Percentiles rank a stretch among this genome's conserved stretches.
Conservation (phyloP, 2,888 invertebrate species). For the Apomyelois bistriatella region DNA sequence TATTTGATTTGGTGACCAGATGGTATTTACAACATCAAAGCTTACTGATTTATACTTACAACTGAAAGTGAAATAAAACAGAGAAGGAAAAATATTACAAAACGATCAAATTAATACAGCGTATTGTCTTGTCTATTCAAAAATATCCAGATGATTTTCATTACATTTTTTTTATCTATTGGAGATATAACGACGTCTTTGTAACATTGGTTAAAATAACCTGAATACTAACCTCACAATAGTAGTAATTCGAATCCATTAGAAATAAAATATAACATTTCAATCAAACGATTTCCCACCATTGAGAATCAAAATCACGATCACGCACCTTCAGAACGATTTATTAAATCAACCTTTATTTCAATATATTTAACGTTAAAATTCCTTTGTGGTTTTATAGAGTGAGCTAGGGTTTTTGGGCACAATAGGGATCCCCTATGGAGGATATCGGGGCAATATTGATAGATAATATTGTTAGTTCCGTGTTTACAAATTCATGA, state of each 20-base stretch:
- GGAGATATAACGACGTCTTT: not conserved
- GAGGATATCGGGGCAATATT: conserved; percentile 62
- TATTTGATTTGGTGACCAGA: not conserved
- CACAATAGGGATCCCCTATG: conserved; percentile 48
- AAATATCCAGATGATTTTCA: no score
- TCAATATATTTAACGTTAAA: conserved; percentile 13
- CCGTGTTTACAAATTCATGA: conserved; percentile 36
- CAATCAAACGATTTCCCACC: conserved; percentile 42
- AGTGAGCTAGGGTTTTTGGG: conserved; percentile 23
- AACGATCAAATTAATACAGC: no score
- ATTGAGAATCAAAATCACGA: conserved; percentile 54
- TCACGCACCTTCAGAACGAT: conserved; percentile 42
- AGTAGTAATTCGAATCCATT: conserved; percentile 18
- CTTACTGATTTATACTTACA: no score
- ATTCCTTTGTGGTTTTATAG: conserved; percentile 5
- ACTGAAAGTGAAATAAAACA: no score
- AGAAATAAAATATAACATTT: conserved; percentile 23
- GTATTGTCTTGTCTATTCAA: no score
- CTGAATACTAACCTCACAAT: conserved; percentile 13
- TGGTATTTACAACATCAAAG: no score
- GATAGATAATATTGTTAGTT: conserved; percentile 72
- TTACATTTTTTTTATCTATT: no score
- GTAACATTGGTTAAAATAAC: conserved; percentile 3
- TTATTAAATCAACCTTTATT: conserved; percentile 19
- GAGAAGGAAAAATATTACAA: no score